Evolutionary conservation across 2,888 invertebrate species (phyloP).

Genomic region (Eupeodes luniger): DNA sequence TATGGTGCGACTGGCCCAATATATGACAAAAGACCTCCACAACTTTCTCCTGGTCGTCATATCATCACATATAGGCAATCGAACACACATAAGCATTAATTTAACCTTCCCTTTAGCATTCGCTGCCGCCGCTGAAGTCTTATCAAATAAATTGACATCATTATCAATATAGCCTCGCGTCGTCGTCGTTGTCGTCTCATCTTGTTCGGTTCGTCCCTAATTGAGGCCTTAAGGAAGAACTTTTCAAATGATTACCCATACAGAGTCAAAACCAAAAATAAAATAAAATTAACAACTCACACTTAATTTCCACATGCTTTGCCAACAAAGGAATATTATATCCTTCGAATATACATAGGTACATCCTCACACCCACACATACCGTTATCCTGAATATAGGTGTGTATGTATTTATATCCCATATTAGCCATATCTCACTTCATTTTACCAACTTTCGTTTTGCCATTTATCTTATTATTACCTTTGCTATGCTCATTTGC

Average conservation of each 20-base stretch:
- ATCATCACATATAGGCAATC: constrained; percentile 10
- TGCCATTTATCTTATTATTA: constrained; percentile 55
- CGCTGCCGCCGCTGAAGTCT: constrained; percentile 10
- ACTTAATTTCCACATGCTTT: not conserved
- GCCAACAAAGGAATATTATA: constrained; percentile 15
- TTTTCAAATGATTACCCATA: constrained; percentile 61
- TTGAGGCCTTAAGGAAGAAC: constrained; percentile 49
- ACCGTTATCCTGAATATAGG: too few relatives aligned
- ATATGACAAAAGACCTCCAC: too few relatives aligned
- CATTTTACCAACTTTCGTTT: not conserved
- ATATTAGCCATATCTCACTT: not conserved
- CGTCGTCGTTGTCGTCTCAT: not conserved
- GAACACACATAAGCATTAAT: constrained; percentile 7
- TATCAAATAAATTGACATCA: constrained; percentile 73
- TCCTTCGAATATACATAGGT: not conserved
- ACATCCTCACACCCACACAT: not conserved
- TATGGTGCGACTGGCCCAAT: not conserved
- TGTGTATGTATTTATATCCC: not conserved
- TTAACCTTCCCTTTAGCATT: not conserved
- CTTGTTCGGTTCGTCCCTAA: constrained; percentile 28
- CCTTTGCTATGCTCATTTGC: constrained; percentile 43
- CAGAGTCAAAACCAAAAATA: constrained; percentile 18
- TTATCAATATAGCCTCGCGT: constrained; percentile 49
- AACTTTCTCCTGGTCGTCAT: not conserved
- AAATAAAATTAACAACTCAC: constrained; percentile 50